Percentiles rank a stretch among this genome's conserved stretches.
phyloP scores from a whole-genome alignment of 2,888 invertebrate genomes.

The Tachina grossa region DNA sequence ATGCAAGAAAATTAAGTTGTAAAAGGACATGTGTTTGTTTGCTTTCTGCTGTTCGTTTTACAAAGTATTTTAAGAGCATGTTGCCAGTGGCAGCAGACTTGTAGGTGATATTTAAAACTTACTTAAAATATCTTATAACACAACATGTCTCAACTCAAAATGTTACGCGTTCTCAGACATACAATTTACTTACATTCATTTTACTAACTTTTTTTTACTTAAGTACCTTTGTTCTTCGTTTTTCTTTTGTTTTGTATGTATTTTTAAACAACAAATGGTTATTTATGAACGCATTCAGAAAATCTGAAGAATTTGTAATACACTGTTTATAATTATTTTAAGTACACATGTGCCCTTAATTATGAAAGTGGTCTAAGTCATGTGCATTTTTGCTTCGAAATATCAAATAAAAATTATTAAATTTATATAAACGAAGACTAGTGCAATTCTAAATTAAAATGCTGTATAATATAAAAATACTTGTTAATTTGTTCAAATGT shows the following conservation, averaged over 20 bases:
- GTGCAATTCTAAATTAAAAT: too few species aligned
- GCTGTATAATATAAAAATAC: too few species aligned
- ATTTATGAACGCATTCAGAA: slow-evolving; percentile 48
- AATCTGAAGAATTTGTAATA: slow-evolving; percentile 50
- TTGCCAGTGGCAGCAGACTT: slow-evolving; percentile 62
- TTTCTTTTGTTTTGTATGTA: slow-evolving; percentile 19
- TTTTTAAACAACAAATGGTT: slow-evolving; percentile 55
- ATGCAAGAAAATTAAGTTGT: slow-evolving; percentile 68
- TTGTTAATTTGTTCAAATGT: too few species aligned
- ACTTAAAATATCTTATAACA: slow-evolving; percentile 69
- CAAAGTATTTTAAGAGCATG: slow-evolving; percentile 40
- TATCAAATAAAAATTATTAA: too few species aligned
- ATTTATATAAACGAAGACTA: too few species aligned
- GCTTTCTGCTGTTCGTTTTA: slow-evolving; percentile 7
- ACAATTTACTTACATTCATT: slow-evolving; percentile 42
- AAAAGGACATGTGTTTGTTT: slow-evolving; percentile 60
- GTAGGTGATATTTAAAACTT: slow-evolving; percentile 70
- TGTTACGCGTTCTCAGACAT: slow-evolving; percentile 14
- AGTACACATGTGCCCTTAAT: too few species aligned
- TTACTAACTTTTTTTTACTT: slow-evolving; percentile 32
- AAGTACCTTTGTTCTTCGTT: slow-evolving; percentile 4
- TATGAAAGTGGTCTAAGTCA: too few species aligned
- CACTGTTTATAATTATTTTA: slow-evolving; percentile 4
- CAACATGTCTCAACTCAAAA: slow-evolving; percentile 55
- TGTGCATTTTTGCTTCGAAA: too few species aligned